Evolutionary conservation across 2,888 invertebrate species (phyloP).

Genomic region (Osmoderma eremita): DNA sequence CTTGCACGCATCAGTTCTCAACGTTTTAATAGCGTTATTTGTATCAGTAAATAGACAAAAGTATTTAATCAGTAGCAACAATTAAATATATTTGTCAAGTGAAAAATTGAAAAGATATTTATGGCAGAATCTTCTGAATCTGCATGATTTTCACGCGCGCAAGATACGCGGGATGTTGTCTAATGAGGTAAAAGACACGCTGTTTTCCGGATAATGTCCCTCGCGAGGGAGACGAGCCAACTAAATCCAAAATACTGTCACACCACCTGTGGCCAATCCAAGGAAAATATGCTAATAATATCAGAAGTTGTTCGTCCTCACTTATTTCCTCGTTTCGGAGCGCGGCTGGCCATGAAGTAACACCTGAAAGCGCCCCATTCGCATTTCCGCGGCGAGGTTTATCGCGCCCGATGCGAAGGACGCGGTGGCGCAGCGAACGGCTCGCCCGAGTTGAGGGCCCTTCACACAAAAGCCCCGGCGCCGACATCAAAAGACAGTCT

Average conservation of each 20-base stretch:
- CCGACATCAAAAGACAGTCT: slow-evolving; percentile 54
- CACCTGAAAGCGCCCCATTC: slow-evolving; percentile 57
- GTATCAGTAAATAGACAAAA: too few relatives aligned
- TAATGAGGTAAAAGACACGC: slow-evolving; percentile 19
- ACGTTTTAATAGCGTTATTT: too few relatives aligned
- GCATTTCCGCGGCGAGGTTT: slow-evolving; percentile 46
- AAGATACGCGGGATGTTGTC: neutral
- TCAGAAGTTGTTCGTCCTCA: slow-evolving; percentile 56
- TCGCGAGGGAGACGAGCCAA: slow-evolving; percentile 10
- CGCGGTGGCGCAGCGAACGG: slow-evolving; percentile 44
- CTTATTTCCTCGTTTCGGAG: slow-evolving; percentile 54
- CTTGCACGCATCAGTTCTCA: too few relatives aligned
- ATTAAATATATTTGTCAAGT: too few relatives aligned
- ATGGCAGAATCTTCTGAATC: neutral
- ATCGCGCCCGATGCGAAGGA: slow-evolving; percentile 13
- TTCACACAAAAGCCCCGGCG: slow-evolving; percentile 49
- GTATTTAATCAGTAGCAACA: too few relatives aligned
- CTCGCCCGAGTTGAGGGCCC: slow-evolving; percentile 44
- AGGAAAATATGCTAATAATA: slow-evolving; percentile 58
- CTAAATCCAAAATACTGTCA: slow-evolving; percentile 43
- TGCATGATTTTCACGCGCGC: slow-evolving; percentile 1
- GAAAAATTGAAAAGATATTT: too few relatives aligned
- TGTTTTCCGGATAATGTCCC: slow-evolving; percentile 25
- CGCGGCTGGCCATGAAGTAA: slow-evolving; percentile 55
- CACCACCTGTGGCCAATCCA: slow-evolving; percentile 53